A percentile compares a stretch with the other conserved stretches of the same genome.
Conservation (phyloP, 2,888 invertebrate genomes). For the Escarpia spicata region DNA sequence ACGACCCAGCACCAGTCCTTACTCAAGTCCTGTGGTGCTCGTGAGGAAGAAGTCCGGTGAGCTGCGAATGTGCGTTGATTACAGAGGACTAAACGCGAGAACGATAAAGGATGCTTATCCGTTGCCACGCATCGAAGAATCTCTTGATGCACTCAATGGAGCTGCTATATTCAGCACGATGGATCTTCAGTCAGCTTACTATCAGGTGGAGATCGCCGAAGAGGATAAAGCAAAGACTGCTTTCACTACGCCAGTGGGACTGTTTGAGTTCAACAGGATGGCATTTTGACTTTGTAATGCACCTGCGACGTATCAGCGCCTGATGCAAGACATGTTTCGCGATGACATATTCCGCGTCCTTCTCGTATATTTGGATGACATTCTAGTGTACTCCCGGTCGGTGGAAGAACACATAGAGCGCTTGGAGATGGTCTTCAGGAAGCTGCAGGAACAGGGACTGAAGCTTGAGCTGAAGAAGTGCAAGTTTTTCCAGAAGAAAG, state of each 20-base stretch:
- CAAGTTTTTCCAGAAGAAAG: too few species aligned
- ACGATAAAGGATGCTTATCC: slow-evolving; percentile 32
- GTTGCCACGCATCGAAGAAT: slow-evolving; percentile 36
- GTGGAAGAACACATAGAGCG: too few species aligned
- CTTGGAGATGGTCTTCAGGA: too few species aligned
- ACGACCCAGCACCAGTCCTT: not conserved
- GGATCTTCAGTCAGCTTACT: slow-evolving; percentile 32
- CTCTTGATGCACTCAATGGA: slow-evolving; percentile 32
- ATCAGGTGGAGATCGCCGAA: slow-evolving; percentile 29
- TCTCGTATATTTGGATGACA: too few species aligned
- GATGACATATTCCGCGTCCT: too few species aligned
- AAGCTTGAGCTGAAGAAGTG: too few species aligned
- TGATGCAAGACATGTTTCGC: too few species aligned
- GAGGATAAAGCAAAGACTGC: slow-evolving; percentile 41
- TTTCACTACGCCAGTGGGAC: slow-evolving; percentile 38
- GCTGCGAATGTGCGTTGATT: slow-evolving; percentile 32
- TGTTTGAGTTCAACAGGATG: too few species aligned
- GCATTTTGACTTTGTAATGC: too few species aligned
- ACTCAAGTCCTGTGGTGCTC: slow-evolving; percentile 23
- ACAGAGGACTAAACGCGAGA: slow-evolving; percentile 26
- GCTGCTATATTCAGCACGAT: slow-evolving; percentile 38
- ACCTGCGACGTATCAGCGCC: too few species aligned
- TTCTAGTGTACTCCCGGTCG: too few species aligned
- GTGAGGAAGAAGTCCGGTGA: slow-evolving; percentile 27
- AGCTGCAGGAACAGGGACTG: too few species aligned